These are phyloP conservation scores for Elgaria multicarinata DNA, from an alignment of 2,113 vertebrate species.

Conservation along the genomic window DNA sequence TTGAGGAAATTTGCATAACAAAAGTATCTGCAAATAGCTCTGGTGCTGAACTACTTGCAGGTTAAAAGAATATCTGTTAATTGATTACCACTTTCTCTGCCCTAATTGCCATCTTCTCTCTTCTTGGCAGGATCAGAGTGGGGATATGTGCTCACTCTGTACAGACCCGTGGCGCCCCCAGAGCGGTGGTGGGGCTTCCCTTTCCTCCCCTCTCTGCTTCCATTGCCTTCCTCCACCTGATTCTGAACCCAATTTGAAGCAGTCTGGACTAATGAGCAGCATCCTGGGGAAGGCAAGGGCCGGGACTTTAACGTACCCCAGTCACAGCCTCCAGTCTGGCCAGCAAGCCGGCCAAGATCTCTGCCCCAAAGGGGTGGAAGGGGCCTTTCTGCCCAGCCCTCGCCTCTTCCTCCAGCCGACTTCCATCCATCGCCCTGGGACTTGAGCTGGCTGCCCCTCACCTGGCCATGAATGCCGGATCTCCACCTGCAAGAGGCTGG, in stretches of 20 bases:
- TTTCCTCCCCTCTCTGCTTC: neutral
- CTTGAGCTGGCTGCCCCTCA: too few species aligned
- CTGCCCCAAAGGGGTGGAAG: too few species aligned
- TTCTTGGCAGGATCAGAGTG: neutral
- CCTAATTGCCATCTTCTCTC: neutral
- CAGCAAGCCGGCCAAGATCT: too few species aligned
- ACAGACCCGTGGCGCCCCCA: neutral
- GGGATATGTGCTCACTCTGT: neutral
- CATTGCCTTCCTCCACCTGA: neutral
- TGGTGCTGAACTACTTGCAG: neutral
- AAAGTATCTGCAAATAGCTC: constrained; percentile 3
- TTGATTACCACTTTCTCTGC: neutral
- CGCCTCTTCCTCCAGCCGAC: too few species aligned
- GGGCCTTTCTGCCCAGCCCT: too few species aligned
- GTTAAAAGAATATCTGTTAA: neutral
- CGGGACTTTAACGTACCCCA: neutral
- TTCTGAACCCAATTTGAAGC: neutral
- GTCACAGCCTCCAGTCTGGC: too few species aligned
- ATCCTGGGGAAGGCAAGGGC: too few species aligned
- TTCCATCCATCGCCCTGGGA: too few species aligned
- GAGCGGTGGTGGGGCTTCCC: too few species aligned
- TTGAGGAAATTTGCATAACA: neutral
- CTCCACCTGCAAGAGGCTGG: too few species aligned
- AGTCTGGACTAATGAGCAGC: neutral
- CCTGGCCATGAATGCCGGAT: too few species aligned